Evolutionary conservation across 2,797 vertebrate species (phyloP), one percentile per base, ranked within the genome.

Genomic region (Carapus acus): DNA sequence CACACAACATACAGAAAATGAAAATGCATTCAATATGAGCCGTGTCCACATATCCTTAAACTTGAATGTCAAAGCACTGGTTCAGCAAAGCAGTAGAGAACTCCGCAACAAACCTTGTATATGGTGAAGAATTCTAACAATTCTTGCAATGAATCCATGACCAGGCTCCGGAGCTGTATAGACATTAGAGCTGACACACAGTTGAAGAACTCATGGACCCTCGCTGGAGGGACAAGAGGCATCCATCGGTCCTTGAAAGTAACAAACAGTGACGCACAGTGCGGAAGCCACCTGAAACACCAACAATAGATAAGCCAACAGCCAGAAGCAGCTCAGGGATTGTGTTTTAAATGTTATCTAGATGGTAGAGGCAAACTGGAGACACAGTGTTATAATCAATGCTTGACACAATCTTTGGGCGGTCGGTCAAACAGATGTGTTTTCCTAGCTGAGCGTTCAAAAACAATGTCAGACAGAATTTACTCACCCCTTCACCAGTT

Each of bases 181-280:
- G 94, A 94, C 94, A 98, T 97, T 15, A 95, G 86, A 19, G 87
- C 69, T 9, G 88, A 86, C 37, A 87, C 88, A 0, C 90, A 91
- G 70, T 46, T 78, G 77, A 95, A 96, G 78, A 92, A 91, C 63
- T 90, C 86, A 48, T 89, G 84, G 37, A 88, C 74, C 31, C 2
- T 65, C 17, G 61, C 55, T 7, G 85, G 82, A 27, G 81, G 83
- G 48, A 76, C 82, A 46, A 90, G 79, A 38, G 78, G 77, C 49
- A 89, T 54, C 92, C 93, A 94, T 2, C 71, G 59, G 1, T 83
- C 72, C 60, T 82, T 85, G 49, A 61, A 77, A 1, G 73, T 72
- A 33, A 71, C 20, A 20, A 96, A 90, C 36, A 94, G 57, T 3
- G 87, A 86, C 6, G 85, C 87, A 69, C 93, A 96, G 8, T 54